Conservation (phyloP, 2,113 vertebrate species). For the Sitta europaea region DNA sequence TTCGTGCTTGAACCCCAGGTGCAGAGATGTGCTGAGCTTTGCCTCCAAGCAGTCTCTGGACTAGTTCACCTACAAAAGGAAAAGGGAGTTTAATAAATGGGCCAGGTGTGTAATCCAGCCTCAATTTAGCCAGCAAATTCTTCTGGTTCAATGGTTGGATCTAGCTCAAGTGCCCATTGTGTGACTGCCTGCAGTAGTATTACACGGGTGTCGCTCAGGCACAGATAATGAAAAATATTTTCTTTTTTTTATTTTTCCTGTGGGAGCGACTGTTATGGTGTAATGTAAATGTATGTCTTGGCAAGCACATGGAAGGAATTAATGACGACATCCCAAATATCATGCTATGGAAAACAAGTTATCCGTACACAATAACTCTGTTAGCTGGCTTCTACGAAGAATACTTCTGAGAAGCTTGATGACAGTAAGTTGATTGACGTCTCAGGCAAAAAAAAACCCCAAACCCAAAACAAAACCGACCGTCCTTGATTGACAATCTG, state of each 20-base stretch:
- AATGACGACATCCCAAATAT: background rate
- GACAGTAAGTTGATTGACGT: constrained; percentile 61
- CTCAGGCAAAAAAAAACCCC: background rate
- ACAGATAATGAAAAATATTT: constrained; percentile 55
- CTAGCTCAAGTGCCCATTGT: constrained; percentile 45
- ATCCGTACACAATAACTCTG: constrained; percentile 1
- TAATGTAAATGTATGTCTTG: background rate
- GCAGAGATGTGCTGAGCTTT: background rate
- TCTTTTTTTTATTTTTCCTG: background rate
- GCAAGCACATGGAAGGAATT: background rate
- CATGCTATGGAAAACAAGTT: constrained; percentile 22
- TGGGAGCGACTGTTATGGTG: background rate
- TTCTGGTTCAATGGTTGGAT: constrained; percentile 54
- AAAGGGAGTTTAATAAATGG: constrained; percentile 13
- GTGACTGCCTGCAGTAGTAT: constrained; percentile 18
- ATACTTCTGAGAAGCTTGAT: constrained; percentile 44
- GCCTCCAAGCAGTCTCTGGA: background rate
- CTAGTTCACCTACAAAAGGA: constrained; percentile 14
- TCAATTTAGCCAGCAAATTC: constrained; percentile 45
- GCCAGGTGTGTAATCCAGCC: constrained; percentile 36
- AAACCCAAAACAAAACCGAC: constrained; percentile 15
- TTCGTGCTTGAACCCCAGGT: background rate
- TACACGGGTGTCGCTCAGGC: constrained; percentile 33
- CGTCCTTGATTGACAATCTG: constrained; percentile 65
- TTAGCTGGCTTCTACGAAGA: constrained; percentile 8